These are phyloP conservation scores for Myotis vivesi DNA, from an alignment of 2,797 vertebrate genomes.

Conservation along the genomic window DNA sequence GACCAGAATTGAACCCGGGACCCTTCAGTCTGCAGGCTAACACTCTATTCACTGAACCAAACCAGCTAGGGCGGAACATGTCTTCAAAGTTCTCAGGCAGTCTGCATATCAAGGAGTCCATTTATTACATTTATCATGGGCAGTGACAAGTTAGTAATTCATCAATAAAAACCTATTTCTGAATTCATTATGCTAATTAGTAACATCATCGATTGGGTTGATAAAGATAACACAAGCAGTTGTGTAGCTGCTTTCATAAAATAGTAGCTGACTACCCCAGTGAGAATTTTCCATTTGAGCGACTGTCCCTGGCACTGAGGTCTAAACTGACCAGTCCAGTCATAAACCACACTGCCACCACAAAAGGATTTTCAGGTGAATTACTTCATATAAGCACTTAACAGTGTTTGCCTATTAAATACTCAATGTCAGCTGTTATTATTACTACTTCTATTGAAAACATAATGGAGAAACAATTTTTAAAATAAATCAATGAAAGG, in stretches of 20 bases:
- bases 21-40: no score
- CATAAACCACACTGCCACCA: background rate
- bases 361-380: background rate
- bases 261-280: background rate
- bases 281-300: background rate
- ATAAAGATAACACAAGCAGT: conserved; percentile 7
- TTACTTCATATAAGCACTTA: background rate
- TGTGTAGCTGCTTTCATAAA: background rate
- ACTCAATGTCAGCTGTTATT: background rate
- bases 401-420: background rate
- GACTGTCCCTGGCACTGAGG: background rate
- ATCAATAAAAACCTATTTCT: conserved; percentile 32
- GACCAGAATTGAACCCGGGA: no score
- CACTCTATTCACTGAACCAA: no score
- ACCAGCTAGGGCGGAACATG: background rate
- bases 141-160: background rate
- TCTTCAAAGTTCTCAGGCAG: background rate
- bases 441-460: background rate
- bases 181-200: conserved; percentile 36
- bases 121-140: background rate
- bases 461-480: background rate
- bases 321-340: background rate
- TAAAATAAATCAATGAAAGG: background rate
- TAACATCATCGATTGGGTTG: background rate
- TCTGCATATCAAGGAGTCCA: background rate